A percentile compares a stretch with the other conserved stretches of the same genome.
These are phyloP conservation scores for Anagyrus pseudococci DNA, from an alignment of 2,888 invertebrate species.

Conservation along the genomic window DNA sequence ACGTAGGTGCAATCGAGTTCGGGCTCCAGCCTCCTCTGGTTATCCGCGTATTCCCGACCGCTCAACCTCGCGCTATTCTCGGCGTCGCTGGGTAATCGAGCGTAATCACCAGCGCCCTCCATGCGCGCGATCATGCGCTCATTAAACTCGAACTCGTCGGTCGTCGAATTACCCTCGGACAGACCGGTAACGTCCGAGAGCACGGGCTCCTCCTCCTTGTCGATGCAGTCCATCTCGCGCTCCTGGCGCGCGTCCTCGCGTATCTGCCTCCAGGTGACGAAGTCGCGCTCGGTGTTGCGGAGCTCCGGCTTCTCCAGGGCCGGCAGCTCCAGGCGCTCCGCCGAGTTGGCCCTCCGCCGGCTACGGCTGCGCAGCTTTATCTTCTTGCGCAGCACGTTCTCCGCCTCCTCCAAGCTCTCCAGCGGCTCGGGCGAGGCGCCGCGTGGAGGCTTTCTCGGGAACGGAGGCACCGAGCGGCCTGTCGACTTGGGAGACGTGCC, in stretches of 20 bases:
- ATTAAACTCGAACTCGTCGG: conserved; percentile 22
- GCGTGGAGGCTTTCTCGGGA: neutral
- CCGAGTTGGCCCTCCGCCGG: neutral
- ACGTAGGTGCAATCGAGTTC: too few relatives aligned
- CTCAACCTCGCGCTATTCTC: neutral
- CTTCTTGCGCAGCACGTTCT: neutral
- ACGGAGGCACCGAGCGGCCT: too few relatives aligned
- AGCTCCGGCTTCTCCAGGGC: neutral
- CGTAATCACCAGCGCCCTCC: neutral
- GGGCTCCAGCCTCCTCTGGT: neutral
- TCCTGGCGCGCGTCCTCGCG: conserved; percentile 6
- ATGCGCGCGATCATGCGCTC: neutral
- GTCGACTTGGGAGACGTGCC: conserved; percentile 17
- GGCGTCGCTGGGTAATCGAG: too few relatives aligned
- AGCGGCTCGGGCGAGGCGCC: too few relatives aligned
- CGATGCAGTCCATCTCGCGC: conserved; percentile 9
- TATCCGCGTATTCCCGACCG: too few relatives aligned
- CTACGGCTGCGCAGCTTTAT: neutral
- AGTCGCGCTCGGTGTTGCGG: conserved; percentile 22
- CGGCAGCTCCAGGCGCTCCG: neutral
- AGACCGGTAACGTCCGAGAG: conserved; percentile 13
- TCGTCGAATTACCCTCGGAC: conserved; percentile 24
- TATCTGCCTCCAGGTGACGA: conserved; percentile 49
- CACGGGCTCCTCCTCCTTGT: conserved; percentile 22
- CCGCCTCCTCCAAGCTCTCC: neutral